Evolutionary conservation across 2,888 invertebrate genomes (phyloP).

Genomic region (Noctua janthina): DNA sequence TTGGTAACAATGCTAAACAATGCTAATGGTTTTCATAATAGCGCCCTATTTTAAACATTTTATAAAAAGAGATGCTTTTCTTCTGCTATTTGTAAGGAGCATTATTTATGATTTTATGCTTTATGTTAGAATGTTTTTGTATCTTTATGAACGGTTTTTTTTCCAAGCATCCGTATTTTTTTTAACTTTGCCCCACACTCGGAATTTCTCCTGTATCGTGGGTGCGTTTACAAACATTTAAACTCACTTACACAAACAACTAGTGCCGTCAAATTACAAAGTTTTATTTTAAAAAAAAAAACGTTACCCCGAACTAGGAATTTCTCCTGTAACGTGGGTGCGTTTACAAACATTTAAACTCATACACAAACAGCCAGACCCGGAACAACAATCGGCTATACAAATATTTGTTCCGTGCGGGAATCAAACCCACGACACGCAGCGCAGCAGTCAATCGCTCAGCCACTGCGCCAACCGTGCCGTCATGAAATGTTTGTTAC

Average conservation of each 20-base stretch:
- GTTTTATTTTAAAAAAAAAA: no score
- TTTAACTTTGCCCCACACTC: background rate
- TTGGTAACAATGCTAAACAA: constrained; percentile 73
- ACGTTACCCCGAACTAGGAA: no score
- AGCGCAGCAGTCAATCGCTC: no score
- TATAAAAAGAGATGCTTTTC: constrained; percentile 54
- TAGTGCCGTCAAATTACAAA: background rate
- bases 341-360: no score
- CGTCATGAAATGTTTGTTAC: background rate
- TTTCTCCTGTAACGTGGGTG: no score
- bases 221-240: background rate
- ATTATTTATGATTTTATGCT: constrained; percentile 25
- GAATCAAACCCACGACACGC: no score
- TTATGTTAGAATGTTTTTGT: constrained; percentile 9
- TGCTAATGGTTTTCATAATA: constrained; percentile 76
- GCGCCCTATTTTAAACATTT: constrained; percentile 69
- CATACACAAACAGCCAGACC: no score
- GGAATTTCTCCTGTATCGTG: background rate
- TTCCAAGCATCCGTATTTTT: background rate
- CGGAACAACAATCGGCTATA: no score
- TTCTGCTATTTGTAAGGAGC: constrained; percentile 36
- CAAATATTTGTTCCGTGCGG: no score
- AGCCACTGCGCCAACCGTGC: no score
- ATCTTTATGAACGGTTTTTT: background rate
- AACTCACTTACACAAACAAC: background rate